Evolutionary conservation across 1,140 invertebrate genomes (phyloP).

Genomic region (Mesaphorura yosii): DNA sequence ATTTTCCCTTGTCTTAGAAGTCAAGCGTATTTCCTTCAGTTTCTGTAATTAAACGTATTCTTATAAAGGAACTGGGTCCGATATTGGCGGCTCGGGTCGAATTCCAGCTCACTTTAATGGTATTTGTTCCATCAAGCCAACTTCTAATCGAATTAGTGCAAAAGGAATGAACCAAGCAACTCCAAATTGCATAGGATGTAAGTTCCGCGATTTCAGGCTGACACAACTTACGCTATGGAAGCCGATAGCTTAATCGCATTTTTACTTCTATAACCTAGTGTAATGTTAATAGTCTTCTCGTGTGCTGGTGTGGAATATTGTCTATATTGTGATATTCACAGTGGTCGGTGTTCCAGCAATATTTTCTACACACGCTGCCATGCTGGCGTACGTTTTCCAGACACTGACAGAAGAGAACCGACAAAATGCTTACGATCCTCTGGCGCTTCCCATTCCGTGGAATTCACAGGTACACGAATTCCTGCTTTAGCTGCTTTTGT

Average conservation of each 20-base stretch:
- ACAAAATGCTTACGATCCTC: conserved; percentile 27
- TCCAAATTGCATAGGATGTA: conserved; percentile 21
- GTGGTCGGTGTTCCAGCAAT: conserved; percentile 8
- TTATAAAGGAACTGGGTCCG: neutral
- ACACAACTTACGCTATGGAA: no score
- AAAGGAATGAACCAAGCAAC: conserved; percentile 7
- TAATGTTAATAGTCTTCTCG: no score
- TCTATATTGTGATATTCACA: neutral
- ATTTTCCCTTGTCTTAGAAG: neutral
- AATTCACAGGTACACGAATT: conserved; percentile 8
- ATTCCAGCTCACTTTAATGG: conserved; percentile 77
- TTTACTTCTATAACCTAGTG: no score
- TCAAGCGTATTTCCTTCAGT: neutral
- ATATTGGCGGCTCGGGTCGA: conserved; percentile 65
- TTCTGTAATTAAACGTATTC: no score
- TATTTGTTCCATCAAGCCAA: conserved; percentile 70
- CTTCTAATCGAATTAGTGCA: conserved; percentile 30
- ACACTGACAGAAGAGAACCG: conserved; percentile 15
- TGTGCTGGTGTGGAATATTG: no score
- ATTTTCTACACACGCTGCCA: neutral
- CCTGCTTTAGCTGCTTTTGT: no score
- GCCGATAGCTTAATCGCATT: neutral
- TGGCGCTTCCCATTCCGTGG: conserved; percentile 26
- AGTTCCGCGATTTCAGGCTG: no score
- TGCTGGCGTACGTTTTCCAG: conserved; percentile 14